Evolutionary conservation across 1,140 invertebrate species (phyloP).

Genomic region (Grapholita molesta): DNA sequence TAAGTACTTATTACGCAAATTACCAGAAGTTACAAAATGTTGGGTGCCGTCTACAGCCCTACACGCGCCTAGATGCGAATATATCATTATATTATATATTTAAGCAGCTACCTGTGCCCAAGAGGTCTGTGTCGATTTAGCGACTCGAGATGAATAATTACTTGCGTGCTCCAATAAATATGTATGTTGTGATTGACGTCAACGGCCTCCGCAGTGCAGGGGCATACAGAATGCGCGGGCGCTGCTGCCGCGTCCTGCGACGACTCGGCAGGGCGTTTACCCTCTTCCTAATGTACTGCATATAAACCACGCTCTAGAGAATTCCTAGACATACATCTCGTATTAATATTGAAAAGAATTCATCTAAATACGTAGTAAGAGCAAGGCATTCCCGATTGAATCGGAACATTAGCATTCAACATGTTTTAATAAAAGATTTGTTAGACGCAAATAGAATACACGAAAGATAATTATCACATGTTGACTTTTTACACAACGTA

Average conservation of each 20-base stretch:
- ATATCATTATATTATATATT: background rate
- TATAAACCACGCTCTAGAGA: slow-evolving; percentile 3
- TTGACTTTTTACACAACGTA: no score
- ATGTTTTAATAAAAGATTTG: background rate
- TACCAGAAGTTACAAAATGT: no score
- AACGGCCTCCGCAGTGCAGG: slow-evolving; percentile 25
- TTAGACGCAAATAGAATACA: background rate
- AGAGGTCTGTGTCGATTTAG: slow-evolving; percentile 13
- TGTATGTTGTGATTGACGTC: slow-evolving; percentile 36
- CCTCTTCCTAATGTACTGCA: slow-evolving; percentile 14
- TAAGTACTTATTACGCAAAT: no score
- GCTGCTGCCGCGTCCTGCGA: background rate
- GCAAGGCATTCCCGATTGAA: background rate
- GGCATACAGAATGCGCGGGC: background rate
- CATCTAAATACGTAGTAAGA: slow-evolving; percentile 10
- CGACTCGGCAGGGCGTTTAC: background rate
- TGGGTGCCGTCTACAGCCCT: no score
- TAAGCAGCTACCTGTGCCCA: background rate
- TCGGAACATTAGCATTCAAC: background rate
- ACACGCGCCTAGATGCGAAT: background rate
- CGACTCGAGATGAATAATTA: slow-evolving; percentile 38
- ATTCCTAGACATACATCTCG: background rate
- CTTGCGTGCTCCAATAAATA: slow-evolving; percentile 26
- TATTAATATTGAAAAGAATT: slow-evolving; percentile 7
- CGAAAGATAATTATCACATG: background rate